phyloP scores from a whole-genome alignment of 2,797 vertebrate species.

The Callimico goeldii region DNA sequence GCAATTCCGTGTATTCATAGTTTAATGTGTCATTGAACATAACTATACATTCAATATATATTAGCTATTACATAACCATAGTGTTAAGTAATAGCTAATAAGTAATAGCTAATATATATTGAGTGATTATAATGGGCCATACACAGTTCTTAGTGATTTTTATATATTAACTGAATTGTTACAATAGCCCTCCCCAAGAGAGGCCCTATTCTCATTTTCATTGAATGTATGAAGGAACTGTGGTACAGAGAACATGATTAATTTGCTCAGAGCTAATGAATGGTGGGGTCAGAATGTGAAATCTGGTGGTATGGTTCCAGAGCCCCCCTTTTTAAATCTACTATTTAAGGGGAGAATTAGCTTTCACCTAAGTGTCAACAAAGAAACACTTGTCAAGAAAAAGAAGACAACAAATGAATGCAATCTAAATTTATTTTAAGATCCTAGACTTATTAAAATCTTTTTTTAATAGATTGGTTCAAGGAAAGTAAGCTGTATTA shows the following conservation, averaged over 20 bases:
- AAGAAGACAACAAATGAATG: not conserved
- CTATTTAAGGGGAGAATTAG: not conserved
- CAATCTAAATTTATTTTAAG: not conserved
- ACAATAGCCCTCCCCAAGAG: not conserved
- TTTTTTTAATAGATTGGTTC: not conserved
- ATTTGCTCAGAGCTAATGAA: not conserved
- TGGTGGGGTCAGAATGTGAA: not conserved
- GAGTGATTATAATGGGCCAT: not conserved
- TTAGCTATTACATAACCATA: not conserved
- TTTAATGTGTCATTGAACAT: not conserved
- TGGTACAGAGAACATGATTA: not conserved
- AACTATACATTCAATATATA: too few relatives aligned
- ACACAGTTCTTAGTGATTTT: not conserved
- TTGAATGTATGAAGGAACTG: not conserved
- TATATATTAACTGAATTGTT: not conserved
- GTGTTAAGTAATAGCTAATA: constrained; percentile 10
- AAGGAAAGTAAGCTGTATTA: not conserved
- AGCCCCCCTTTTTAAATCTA: not conserved
- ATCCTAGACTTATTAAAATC: not conserved
- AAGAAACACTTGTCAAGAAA: not conserved
- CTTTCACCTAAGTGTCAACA: not conserved
- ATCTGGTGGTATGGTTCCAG: not conserved
- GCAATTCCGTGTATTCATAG: not conserved
- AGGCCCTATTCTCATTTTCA: not conserved
- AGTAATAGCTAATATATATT: constrained; percentile 17